Evolutionary conservation across 2,797 vertebrate species (phyloP), one percentile per base, ranked within the genome.

Genomic region (Sebastes umbrosus): DNA sequence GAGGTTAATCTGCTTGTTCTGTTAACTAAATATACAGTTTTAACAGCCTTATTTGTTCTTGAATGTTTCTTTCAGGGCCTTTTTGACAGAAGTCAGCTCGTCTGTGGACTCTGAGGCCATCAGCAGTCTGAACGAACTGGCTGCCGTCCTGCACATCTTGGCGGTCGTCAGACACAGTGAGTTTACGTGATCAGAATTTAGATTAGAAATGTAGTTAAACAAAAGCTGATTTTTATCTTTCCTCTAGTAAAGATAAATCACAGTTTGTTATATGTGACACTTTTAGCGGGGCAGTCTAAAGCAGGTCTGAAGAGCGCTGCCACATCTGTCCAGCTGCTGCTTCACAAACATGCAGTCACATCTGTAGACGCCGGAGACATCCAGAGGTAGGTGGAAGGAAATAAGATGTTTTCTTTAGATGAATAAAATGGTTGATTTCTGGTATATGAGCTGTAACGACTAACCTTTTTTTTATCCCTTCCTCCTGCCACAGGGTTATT

Each of bases 41-140:
- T 34, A 43, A 71, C 2, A 18, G 1, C 20, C 3, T 36, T 4
- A 8, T 32, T 55, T 36, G 22, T 52, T 60, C 4, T 31, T 34
- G 10, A 59, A 54, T 88, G 25, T 46, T 66, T 84, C 65, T 80
- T 85, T 75, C 80, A 99, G 98, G 79, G 96, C 96, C 9, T 96
- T 98, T 95, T 88, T 98, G 93, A 90, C 89, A 24, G 96, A 97
- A 87, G 88, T 97, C 75, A 90, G 90, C 84, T 93, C 94, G 0
- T 96, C 93, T 64, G 84, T 98, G 86, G 90, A 94, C 52, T 96
- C 96, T 0, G 95, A 96, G 60, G 96, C 95, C 88, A 95, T 98
- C 60, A 93, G 95, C 91, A 96, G 93, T 72, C 88, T 97, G 84
- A 85, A 92, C 5, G 97, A 95, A 71, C 89, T 99, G 87, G 92